Base-by-base conservation (phyloP, 2,113 vertebrate species). In the Nesogale talazaci region DNA sequence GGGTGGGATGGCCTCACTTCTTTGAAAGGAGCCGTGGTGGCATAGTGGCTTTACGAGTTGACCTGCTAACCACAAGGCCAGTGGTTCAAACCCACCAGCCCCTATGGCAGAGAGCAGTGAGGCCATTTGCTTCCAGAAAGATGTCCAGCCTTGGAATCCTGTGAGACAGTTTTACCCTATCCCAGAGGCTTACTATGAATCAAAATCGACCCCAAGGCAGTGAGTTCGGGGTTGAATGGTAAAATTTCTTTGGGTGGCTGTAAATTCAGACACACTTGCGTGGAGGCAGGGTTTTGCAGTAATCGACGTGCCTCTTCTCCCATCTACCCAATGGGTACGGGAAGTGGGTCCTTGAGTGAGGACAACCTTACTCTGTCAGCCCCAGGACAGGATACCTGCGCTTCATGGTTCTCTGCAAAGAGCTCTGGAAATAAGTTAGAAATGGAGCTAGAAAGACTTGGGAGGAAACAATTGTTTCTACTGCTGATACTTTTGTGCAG, bases 261-360 rank as follows among this genome's bases (percentile, higher is more conserved):
- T 91, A 78, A 22, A 25, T 63, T 80, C 56, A 86, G 65, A 95
- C 38, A 23, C 38, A 69, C 12, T 22, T 1, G 12, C 57, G 19
- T 9, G 36, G 86, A 89, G 70, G 19, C 65, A 78, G 83, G 36
- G 69, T 46, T 86, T 88, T 89, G 83, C 22, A 40, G 42, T 90
- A 87, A 61, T 23, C 46, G 82, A 4, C 1, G 7, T 6, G 29
- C 16, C 2, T 70, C 29, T 31, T 34, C 6, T 67, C 46, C 59
- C 23, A 81, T 10, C 0, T 93, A 6, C 82, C 42, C 59, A 61
- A 22, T 23, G 27, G 23, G 42, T 63, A 34, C 56, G 36, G n/a
- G 36, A 78, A 89, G 38, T 46, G 84, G 65, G 27, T 36, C 63
- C 34, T 82, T 7, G n/a, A 23, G 75, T 86, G 63, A 67, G 34